A percentile compares a stretch with the other conserved stretches of the same genome.
Evolutionary conservation across 2,113 vertebrate species (phyloP).

Genomic region (Ovibos moschatus): DNA sequence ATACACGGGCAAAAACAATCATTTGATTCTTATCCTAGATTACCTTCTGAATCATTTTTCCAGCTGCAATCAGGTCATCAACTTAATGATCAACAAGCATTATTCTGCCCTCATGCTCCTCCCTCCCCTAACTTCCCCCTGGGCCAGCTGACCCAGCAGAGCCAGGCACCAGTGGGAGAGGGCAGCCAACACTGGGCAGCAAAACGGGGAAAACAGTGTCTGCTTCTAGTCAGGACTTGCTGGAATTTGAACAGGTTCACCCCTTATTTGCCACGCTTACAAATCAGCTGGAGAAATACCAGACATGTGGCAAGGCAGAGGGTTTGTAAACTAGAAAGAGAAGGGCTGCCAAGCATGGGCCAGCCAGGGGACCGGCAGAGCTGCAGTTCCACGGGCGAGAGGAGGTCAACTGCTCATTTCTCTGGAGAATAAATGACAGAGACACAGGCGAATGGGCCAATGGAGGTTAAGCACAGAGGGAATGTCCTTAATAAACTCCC

Average conservation of each 20-base stretch:
- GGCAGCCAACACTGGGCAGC: neutral
- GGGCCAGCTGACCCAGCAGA: neutral
- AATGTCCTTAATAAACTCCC: neutral
- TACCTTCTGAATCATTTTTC: neutral
- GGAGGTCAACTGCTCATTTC: constrained; percentile 27
- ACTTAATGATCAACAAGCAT: neutral
- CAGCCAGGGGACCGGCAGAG: neutral
- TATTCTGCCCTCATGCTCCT: neutral
- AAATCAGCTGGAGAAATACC: neutral
- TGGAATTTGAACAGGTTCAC: neutral
- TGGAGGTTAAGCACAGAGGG: constrained; percentile 26
- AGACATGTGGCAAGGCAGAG: neutral
- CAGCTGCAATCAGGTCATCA: neutral
- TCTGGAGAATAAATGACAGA: constrained; percentile 22
- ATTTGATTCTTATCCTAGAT: neutral
- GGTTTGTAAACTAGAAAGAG: neutral
- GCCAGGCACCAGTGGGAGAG: neutral
- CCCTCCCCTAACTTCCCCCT: neutral
- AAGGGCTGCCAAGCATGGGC: too few relatives aligned
- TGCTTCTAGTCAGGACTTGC: neutral
- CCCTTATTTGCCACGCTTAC: neutral
- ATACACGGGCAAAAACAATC: neutral
- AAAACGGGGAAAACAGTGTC: neutral
- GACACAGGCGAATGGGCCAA: neutral
- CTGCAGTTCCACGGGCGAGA: neutral